Base-by-base conservation (phyloP, 1,140 invertebrate genomes). In the Drosophila setifemur region DNA sequence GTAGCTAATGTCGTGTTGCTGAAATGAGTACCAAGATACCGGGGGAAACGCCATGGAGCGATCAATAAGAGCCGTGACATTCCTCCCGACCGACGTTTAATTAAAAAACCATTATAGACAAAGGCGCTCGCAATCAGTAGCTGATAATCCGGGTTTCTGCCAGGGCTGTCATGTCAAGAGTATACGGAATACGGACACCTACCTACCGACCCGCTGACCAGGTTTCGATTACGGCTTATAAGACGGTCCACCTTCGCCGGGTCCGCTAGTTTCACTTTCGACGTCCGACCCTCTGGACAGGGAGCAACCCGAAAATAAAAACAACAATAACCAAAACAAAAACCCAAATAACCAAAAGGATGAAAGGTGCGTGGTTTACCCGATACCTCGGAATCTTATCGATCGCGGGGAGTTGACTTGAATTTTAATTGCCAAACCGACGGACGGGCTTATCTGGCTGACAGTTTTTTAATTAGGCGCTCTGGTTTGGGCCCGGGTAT, bases 381-480 rank as follows among this genome's bases (percentile, higher is more conserved):
- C 31, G 48, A 42, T 11, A 42, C 52, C 37, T 18, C 29, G 26
- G 64, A 68, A 39, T 67, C 40, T 76, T 67, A 71, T 66, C 67
- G 45, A 39, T 28, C 21, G 4, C 39, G 4, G n/a, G 14, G 12
- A 28, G 29, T n/a, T n/a, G 14, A 21, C 16, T 45, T 50, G 21
- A 76, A 57, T 55, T 76, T 81, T 82, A 81, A 82, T 82, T 81
- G 64, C 37, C 39, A 44, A 48, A 76, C 33, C 71, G 39, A 37
- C 21, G 50, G 11, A 4, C 2, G 23, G 45, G 76, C 77, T 81
- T 81, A 81, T 81, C 76, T 67, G 72, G 43, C 37, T 69, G 58
- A 66, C 77, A 71, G 42, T 76, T 69, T 76, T 71, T 72, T 81
- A 81, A 81, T 81, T 81, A 81, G 55, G 40, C 57, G 21, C 47